Evolutionary conservation across 2,797 vertebrate species (phyloP).

Genomic region (Toxotes lorentzi): DNA sequence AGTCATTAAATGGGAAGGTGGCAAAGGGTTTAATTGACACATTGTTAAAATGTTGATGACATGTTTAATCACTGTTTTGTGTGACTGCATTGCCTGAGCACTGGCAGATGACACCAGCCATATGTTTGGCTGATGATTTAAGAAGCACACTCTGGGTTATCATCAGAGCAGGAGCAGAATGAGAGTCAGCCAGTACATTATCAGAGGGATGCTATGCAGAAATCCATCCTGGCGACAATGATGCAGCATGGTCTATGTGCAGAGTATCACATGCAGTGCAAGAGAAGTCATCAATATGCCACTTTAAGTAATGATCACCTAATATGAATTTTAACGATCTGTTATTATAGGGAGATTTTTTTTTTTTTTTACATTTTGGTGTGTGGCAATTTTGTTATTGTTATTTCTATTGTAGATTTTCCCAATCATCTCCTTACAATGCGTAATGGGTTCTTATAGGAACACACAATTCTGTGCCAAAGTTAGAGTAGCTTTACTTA

Average conservation of each 20-base stretch:
- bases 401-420: not conserved
- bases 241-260: not conserved
- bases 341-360: constrained; percentile 7
- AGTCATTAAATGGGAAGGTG: constrained; percentile 43
- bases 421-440: not conserved
- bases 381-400: not conserved
- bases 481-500: not conserved
- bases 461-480: not conserved
- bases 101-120: constrained; percentile 68
- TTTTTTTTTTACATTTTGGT: not conserved
- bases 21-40: constrained; percentile 56
- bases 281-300: constrained; percentile 6
- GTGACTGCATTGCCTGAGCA: constrained; percentile 40
- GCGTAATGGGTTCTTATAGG: not conserved
- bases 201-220: not conserved
- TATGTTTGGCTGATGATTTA: constrained; percentile 69
- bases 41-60: constrained; percentile 60
- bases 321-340: not conserved
- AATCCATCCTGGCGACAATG: not conserved
- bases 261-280: not conserved
- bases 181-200: not conserved
- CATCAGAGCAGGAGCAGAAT: constrained; percentile 23
- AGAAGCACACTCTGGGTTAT: constrained; percentile 40
- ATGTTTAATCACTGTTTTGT: constrained; percentile 75
- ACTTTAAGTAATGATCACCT: constrained; percentile 29